These are phyloP conservation scores for Sebastes hopkinsi DNA, from an alignment of 2,797 vertebrate species.

Conservation along the genomic window DNA sequence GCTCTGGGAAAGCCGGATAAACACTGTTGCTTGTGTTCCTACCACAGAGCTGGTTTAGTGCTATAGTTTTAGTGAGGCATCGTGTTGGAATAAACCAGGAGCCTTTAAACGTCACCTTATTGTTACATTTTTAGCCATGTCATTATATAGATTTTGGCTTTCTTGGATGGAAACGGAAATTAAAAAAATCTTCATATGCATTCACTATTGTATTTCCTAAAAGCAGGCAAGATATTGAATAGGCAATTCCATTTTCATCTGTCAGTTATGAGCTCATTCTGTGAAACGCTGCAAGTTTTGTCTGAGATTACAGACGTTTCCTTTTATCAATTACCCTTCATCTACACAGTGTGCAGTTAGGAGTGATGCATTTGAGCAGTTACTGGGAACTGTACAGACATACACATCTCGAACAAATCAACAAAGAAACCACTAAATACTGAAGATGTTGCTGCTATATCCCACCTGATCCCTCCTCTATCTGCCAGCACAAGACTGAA, in stretches of 20 bases:
- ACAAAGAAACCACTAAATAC: neutral
- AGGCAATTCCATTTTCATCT: neutral
- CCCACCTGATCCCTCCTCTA: neutral
- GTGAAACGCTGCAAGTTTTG: neutral
- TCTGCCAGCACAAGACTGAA: conserved; percentile 1
- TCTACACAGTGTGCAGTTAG: neutral
- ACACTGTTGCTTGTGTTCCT: neutral
- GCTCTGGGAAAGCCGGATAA: neutral
- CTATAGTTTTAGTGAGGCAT: neutral
- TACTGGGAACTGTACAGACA: neutral
- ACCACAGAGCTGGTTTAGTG: neutral
- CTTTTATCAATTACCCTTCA: neutral
- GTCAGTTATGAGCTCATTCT: neutral
- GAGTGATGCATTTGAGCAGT: neutral
- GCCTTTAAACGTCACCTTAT: neutral
- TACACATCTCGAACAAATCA: neutral
- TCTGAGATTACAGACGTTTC: neutral
- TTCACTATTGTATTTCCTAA: neutral
- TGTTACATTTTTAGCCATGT: neutral
- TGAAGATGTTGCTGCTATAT: neutral
- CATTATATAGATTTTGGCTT: neutral
- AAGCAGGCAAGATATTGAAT: neutral
- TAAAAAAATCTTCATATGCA: neutral
- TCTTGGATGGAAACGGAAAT: neutral
- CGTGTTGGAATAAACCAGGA: neutral